These are phyloP conservation scores for Amiota minor DNA, from an alignment of 2,888 invertebrate genomes.

Conservation along the genomic window DNA sequence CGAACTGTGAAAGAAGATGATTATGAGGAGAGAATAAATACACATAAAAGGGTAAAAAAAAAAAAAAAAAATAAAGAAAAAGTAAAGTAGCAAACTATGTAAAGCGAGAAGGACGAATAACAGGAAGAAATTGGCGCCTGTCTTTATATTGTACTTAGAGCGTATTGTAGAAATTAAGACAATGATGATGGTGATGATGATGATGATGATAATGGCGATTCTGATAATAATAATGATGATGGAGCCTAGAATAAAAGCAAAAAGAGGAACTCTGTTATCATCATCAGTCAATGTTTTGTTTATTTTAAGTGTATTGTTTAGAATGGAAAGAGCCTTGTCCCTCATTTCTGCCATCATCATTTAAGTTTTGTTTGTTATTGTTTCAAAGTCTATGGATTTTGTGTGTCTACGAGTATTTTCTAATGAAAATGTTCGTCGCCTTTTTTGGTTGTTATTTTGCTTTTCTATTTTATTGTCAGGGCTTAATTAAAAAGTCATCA, in stretches of 20 bases:
- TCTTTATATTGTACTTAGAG: too few relatives aligned
- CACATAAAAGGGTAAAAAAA: background rate
- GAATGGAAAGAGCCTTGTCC: background rate
- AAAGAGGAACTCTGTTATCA: background rate
- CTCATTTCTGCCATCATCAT: background rate
- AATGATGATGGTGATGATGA: constrained; percentile 11
- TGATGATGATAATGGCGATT: background rate
- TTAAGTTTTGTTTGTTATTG: constrained; percentile 40
- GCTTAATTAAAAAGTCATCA: constrained; percentile 66
- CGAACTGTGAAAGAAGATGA: background rate
- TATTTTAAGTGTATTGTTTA: constrained; percentile 8
- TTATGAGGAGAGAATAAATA: background rate
- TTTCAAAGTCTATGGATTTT: constrained; percentile 50
- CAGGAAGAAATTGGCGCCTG: too few relatives aligned
- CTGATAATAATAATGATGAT: background rate
- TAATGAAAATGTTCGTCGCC: constrained; percentile 8
- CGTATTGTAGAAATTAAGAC: background rate
- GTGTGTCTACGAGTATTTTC: constrained; percentile 14
- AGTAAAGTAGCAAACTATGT: too few relatives aligned
- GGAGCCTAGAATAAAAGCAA: background rate
- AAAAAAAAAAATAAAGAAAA: too few relatives aligned
- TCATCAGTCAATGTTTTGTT: constrained; percentile 16
- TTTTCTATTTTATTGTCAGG: constrained; percentile 48
- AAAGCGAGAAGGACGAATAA: too few relatives aligned
- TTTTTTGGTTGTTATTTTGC: constrained; percentile 29